Evolutionary conservation across 30 jellyfish, hydroid and myxozoan species (phyloP).

Genomic region (Aurelia sp.): DNA sequence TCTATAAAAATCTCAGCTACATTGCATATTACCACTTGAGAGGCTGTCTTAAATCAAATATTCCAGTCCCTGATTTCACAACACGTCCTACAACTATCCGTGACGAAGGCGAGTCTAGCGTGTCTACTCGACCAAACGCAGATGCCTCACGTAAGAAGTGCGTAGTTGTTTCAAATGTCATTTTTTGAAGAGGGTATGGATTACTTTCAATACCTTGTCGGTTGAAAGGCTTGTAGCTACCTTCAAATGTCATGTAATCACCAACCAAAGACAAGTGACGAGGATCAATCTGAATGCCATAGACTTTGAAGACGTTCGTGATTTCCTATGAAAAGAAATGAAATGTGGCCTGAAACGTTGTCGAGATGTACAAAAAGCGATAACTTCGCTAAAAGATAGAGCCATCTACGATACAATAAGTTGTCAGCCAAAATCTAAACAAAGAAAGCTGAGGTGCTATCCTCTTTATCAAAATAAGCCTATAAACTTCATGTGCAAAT

Average conservation of each 20-base stretch:
- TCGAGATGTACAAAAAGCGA: too few species aligned
- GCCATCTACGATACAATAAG: too few species aligned
- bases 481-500: too few species aligned
- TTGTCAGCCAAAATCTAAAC: too few species aligned
- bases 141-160: constrained; percentile 88
- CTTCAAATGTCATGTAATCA: constrained; percentile 99
- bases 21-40: constrained; percentile 32
- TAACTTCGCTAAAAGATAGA: too few species aligned
- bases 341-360: background rate
- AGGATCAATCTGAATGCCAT: constrained; percentile 95
- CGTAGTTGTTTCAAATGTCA: constrained; percentile 98
- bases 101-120: constrained; percentile 99
- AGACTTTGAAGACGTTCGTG: constrained; percentile 91
- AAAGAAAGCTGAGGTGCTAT: too few species aligned
- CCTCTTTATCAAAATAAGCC: too few species aligned
- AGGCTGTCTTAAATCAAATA: constrained; percentile 85
- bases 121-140: constrained; percentile 93
- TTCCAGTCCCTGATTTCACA: constrained; percentile 94
- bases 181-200: constrained; percentile 97
- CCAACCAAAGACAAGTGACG: constrained; percentile 96
- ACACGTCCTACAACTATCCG: constrained; percentile 94
- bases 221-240: constrained; percentile 92
- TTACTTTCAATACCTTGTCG: constrained; percentile 90
- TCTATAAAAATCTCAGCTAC: too few species aligned
- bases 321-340: constrained; percentile 71